These are phyloP conservation scores for Platysternon megacephalum DNA, from an alignment of 2,113 vertebrate species.

Conservation along the genomic window DNA sequence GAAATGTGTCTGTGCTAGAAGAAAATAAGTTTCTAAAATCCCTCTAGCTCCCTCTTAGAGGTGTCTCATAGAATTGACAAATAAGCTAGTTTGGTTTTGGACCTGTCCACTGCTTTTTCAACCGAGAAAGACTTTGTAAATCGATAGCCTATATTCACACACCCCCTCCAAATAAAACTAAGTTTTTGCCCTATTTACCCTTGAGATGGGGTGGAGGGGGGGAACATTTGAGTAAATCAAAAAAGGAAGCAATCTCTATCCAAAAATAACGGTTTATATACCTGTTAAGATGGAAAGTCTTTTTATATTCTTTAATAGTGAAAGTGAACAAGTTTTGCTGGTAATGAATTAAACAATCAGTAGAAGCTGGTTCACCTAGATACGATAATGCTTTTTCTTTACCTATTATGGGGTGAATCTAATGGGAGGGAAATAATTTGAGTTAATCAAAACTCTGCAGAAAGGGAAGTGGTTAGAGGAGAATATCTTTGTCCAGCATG, in stretches of 20 bases:
- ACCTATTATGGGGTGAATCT: background rate
- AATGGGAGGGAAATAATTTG: background rate
- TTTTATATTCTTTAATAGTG: background rate
- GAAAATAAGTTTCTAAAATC: background rate
- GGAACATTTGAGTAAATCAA: rapidly evolving
- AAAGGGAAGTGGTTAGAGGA: background rate
- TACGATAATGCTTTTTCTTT: background rate
- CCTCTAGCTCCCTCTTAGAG: rapidly evolving
- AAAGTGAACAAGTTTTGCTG: rapidly evolving
- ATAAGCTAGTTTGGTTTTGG: rapidly evolving
- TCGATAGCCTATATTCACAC: background rate
- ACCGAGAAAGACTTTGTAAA: too few species aligned
- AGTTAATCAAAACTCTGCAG: background rate
- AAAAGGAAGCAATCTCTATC: too few species aligned
- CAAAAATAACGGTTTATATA: background rate
- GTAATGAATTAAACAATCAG: rapidly evolving
- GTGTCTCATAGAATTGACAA: rapidly evolving
- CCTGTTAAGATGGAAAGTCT: background rate
- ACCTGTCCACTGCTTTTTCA: rapidly evolving
- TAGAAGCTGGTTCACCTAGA: background rate
- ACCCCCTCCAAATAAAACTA: rapidly evolving
- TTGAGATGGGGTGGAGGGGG: rapidly evolving
- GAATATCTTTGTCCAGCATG: background rate
- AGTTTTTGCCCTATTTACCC: background rate
- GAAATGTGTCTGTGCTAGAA: background rate